Conservation (phyloP, 2,888 invertebrate species). For the Meliscaeva auricollis region DNA sequence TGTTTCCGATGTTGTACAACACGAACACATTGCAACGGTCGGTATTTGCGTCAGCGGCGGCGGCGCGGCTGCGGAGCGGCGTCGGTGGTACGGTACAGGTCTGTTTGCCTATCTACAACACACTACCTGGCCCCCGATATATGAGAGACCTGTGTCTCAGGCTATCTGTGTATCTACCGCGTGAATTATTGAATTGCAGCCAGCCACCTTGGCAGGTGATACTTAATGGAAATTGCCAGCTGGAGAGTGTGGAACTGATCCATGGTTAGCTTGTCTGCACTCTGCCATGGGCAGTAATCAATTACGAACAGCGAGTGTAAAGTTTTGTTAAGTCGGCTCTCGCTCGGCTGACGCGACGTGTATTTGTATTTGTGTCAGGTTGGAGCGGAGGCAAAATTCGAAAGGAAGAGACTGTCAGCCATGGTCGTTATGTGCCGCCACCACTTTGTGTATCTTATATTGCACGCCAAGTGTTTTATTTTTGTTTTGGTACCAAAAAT, state of each 20-base stretch:
- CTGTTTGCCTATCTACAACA: conserved; percentile 22
- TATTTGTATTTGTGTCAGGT: neutral
- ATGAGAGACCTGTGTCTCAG: neutral
- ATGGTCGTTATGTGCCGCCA: conserved; percentile 19
- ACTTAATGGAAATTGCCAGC: conserved; percentile 74
- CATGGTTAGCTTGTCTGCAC: conserved; percentile 76
- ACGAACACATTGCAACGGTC: conserved; percentile 21
- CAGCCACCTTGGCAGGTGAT: conserved; percentile 75
- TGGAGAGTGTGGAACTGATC: conserved; percentile 76
- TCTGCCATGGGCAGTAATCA: conserved; percentile 75
- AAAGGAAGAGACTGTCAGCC: conserved; percentile 46
- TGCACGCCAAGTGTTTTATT: conserved; percentile 33
- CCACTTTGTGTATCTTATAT: conserved; percentile 19
- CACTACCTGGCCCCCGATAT: neutral
- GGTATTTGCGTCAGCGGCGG: neutral
- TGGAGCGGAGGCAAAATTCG: conserved; percentile 6
- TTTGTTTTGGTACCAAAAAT: conserved; percentile 8
- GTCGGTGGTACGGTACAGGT: conserved; percentile 11
- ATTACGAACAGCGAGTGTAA: conserved; percentile 54
- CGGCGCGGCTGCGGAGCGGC: too few species aligned
- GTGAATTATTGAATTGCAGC: conserved; percentile 73
- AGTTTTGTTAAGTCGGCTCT: neutral
- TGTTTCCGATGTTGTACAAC: conserved; percentile 70
- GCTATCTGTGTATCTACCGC: conserved; percentile 68
- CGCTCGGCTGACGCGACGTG: neutral